phyloP scores from a whole-genome alignment of 2,797 vertebrate genomes.

The Vespertilio murinus region DNA sequence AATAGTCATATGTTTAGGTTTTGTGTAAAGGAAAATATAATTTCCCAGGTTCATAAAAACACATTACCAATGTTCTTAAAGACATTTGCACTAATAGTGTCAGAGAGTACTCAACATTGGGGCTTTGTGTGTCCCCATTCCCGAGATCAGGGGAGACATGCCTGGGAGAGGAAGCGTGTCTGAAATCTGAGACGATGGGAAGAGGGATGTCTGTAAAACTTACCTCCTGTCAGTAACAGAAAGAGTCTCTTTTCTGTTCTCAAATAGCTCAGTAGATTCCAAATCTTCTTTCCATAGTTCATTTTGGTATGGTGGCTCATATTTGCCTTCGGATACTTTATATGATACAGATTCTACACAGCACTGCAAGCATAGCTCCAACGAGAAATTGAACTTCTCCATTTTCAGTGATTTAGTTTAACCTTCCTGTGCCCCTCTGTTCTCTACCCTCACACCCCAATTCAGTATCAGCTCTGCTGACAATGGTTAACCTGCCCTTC shows the following conservation, averaged over 20 bases:
- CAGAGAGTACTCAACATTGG: neutral
- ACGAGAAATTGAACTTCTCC: neutral
- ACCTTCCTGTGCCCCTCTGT: conserved; percentile 17
- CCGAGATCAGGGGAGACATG: neutral
- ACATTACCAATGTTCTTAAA: neutral
- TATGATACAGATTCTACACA: neutral
- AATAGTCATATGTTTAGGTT: neutral
- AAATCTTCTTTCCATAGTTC: neutral
- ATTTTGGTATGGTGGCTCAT: neutral
- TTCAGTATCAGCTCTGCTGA: conserved; percentile 51
- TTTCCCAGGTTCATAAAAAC: neutral
- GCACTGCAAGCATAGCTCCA: neutral
- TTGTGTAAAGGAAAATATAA: conserved; percentile 33
- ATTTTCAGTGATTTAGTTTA: conserved; percentile 12
- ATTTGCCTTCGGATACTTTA: neutral
- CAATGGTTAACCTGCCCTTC: neutral
- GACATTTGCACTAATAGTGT: neutral
- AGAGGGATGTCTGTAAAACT: neutral
- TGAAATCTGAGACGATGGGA: neutral
- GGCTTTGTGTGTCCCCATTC: neutral
- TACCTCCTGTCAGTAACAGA: neutral
- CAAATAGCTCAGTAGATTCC: neutral
- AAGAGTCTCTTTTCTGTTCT: neutral
- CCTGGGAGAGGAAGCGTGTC: neutral
- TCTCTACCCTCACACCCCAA: neutral